phyloP scores from a whole-genome alignment of 2,888 invertebrate species.

The Argynnis bischoffii region DNA sequence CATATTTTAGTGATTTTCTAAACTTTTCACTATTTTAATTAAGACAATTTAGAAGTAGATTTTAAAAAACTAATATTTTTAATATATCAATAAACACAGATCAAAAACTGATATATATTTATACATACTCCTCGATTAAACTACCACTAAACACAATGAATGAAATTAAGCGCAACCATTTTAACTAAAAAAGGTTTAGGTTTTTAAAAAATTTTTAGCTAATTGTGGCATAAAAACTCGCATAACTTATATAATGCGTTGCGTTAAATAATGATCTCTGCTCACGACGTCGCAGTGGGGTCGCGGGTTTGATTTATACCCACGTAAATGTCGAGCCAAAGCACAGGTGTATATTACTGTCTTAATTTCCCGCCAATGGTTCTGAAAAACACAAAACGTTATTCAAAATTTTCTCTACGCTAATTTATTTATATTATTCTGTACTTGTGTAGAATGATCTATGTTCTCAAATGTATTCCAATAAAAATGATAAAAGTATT shows the following conservation, averaged over 20 bases:
- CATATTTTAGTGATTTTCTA: too few relatives aligned
- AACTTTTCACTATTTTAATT: too few relatives aligned
- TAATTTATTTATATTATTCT: constrained; percentile 2
- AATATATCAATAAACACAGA: too few relatives aligned
- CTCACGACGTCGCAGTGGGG: constrained; percentile 47
- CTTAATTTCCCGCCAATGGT: constrained; percentile 33
- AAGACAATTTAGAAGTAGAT: too few relatives aligned
- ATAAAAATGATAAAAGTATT: too few relatives aligned
- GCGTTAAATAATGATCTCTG: constrained; percentile 53
- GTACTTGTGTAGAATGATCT: not conserved
- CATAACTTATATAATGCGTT: constrained; percentile 38
- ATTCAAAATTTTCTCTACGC: not conserved
- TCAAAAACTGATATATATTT: too few relatives aligned
- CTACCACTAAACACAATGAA: not conserved
- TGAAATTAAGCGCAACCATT: not conserved
- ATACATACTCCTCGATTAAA: too few relatives aligned
- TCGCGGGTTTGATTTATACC: constrained; percentile 52
- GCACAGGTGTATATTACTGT: constrained; percentile 48
- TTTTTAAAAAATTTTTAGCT: constrained; percentile 29
- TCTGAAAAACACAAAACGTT: constrained; percentile 9
- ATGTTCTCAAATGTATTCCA: too few relatives aligned
- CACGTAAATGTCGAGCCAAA: constrained; percentile 43
- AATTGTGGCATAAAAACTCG: constrained; percentile 43
- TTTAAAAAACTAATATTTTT: too few relatives aligned
- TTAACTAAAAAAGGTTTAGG: not conserved